Percentiles rank a stretch among this genome's conserved stretches.
These are phyloP conservation scores for Siphamia tubifer DNA, from an alignment of 2,113 vertebrate genomes.

Conservation along the genomic window DNA sequence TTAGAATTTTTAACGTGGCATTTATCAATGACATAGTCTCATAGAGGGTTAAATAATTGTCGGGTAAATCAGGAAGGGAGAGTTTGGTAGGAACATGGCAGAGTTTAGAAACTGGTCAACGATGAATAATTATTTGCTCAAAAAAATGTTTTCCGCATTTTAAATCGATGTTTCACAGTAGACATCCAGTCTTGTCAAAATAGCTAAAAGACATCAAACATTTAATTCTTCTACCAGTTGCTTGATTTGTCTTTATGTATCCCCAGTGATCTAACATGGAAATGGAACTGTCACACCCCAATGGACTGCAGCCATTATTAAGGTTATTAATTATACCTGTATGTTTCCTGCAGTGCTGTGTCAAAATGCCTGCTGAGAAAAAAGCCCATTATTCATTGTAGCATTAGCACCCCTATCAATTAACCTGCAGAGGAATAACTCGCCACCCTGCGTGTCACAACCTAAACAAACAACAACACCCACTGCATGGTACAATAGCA, in stretches of 20 bases:
- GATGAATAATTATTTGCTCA: too few relatives aligned
- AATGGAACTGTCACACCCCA: constrained; percentile 1
- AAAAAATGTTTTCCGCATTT: background rate
- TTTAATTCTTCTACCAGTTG: background rate
- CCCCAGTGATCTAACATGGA: background rate
- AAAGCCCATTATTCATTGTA: constrained; percentile 1
- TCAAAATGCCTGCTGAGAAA: constrained; percentile 15
- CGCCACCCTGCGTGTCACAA: background rate
- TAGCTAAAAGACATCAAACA: background rate
- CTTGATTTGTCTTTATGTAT: background rate
- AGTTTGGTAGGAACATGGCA: too few relatives aligned
- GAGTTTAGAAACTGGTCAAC: too few relatives aligned
- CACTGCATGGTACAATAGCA: constrained; percentile 1
- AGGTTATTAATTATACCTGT: constrained; percentile 12
- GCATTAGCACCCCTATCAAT: background rate
- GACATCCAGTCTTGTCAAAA: background rate
- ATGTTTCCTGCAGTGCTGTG: constrained; percentile 8
- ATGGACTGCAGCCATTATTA: constrained; percentile 29
- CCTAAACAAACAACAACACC: background rate
- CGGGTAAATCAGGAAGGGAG: too few relatives aligned
- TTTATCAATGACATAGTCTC: too few relatives aligned
- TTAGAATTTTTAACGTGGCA: too few relatives aligned
- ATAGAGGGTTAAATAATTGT: too few relatives aligned
- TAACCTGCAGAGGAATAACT: background rate
- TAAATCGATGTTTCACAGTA: too few relatives aligned